phyloP scores from a whole-genome alignment of 2,888 invertebrate species.

The Bombyx huttoni region DNA sequence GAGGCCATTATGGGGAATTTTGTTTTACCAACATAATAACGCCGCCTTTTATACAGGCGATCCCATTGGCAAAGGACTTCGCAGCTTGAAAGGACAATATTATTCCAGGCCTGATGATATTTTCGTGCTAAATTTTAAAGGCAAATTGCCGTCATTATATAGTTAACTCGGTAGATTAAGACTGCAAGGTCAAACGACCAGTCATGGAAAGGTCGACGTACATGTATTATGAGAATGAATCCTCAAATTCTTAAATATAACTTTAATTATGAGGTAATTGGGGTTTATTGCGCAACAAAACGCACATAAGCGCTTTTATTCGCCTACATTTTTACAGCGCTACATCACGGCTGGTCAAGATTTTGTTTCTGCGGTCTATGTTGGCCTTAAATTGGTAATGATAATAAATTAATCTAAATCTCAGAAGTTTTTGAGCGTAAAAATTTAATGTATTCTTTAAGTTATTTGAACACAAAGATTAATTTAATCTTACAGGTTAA shows the following conservation, averaged over 20 bases:
- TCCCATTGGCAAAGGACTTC: slow-evolving; percentile 58
- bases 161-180: slow-evolving; percentile 57
- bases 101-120: slow-evolving; percentile 63
- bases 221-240: slow-evolving; percentile 1
- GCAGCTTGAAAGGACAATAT: slow-evolving; percentile 65
- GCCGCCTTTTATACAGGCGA: slow-evolving; percentile 63
- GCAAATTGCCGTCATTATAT: slow-evolving; percentile 64
- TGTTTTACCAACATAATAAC: slow-evolving; percentile 73
- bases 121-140: slow-evolving; percentile 67
- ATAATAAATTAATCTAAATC: not conserved
- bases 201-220: slow-evolving; percentile 17
- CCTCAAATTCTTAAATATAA: not conserved
- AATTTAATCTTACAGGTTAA: no score
- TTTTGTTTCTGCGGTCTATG: not conserved
- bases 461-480: no score
- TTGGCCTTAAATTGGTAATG: not conserved
- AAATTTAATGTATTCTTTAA: no score
- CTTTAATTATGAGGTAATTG: not conserved
- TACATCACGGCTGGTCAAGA: slow-evolving; percentile 3
- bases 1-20: slow-evolving; percentile 71
- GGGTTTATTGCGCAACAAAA: not conserved
- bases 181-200: slow-evolving; percentile 42
- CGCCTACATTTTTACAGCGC: not conserved
- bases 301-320: not conserved
- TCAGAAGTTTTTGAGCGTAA: no score